A percentile compares a stretch with the other conserved stretches of the same genome.
Conservation (phyloP, 2,888 invertebrate genomes). For the Lasioglossum oenotherae region DNA sequence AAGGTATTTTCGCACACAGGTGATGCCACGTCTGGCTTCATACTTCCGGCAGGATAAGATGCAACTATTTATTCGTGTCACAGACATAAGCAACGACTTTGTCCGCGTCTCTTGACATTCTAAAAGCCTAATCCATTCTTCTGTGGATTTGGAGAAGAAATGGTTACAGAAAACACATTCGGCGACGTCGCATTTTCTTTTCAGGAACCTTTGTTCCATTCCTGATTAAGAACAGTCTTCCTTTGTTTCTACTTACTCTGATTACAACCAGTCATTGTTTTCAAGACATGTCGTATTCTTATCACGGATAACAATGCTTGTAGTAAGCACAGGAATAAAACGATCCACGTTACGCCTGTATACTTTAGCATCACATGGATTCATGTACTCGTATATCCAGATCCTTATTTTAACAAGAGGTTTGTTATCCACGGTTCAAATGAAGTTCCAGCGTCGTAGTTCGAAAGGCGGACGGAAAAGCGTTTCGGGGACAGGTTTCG, state of each 20-base stretch:
- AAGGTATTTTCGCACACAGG: not conserved
- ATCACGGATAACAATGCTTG: not conserved
- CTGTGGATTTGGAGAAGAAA: not conserved
- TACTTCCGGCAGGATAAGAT: conserved; percentile 1
- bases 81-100: not conserved
- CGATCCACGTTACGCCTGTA: not conserved
- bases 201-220: not conserved
- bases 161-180: not conserved
- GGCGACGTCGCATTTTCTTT: not conserved
- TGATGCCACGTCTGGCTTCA: not conserved
- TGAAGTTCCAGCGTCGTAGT: not conserved
- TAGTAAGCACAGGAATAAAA: not conserved
- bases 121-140: not conserved
- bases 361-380: too few relatives aligned
- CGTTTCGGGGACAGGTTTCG: not conserved
- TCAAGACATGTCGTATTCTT: not conserved
- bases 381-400: too few relatives aligned
- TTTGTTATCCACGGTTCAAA: not conserved
- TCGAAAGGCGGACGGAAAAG: not conserved
- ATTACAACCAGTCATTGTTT: not conserved
- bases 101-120: not conserved
- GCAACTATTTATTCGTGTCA: not conserved
- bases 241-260: not conserved
- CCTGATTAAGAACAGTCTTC: not conserved
- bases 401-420: not conserved